Base-by-base conservation (phyloP, 2,113 vertebrate genomes). In the Phrynosoma blainvillii region DNA sequence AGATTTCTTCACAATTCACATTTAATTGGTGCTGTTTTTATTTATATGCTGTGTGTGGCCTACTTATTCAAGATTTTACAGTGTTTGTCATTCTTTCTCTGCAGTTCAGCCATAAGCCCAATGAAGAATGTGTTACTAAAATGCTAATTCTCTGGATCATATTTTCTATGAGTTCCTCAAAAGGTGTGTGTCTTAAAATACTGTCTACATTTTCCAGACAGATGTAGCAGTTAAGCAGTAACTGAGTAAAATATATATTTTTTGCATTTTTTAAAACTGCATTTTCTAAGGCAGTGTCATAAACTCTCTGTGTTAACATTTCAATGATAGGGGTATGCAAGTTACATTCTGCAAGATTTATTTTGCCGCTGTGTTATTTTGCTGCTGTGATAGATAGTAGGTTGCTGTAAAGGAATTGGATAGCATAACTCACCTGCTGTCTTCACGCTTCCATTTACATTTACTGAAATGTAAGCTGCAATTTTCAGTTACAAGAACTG, bases 391-490 rank as follows among this genome's bases (percentile, higher is more conserved):
- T 91, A 89, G 91, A 27, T 71, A 88, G 85, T 90, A 81, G 89
- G 88, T 84, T 93, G 90, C 90, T 93, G 80, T 94, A 94, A 93
- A 90, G 84, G 93, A 92, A 94, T 92, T 93, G 18, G 84, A 59
- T 92, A 93, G 90, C 90, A 88, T 90, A 94, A 90, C 94, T 86
- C 84, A 88, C 89, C 89, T 21, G 68, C 32, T 74, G n/a, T 89
- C 73, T 90, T 81, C 89, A 92, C 91, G 89, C 89, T 93, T 93
- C 84, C 92, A 95, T 96, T 91, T 96, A 95, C 93, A 95, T 95
- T 90, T 90, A 88, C 85, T 90, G 86, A 86, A 92, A 90, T 92
- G 91, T 81, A 71, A 85, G 84, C 90, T 92, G 93, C 90, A 94
- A 90, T 96, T 97, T 96, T 93, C 91, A 91, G 88, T 95, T 94